Evolutionary conservation across 2,113 vertebrate genomes (phyloP), one percentile per base, ranked within the genome.

Genomic region (Salvelinus sp.): DNA sequence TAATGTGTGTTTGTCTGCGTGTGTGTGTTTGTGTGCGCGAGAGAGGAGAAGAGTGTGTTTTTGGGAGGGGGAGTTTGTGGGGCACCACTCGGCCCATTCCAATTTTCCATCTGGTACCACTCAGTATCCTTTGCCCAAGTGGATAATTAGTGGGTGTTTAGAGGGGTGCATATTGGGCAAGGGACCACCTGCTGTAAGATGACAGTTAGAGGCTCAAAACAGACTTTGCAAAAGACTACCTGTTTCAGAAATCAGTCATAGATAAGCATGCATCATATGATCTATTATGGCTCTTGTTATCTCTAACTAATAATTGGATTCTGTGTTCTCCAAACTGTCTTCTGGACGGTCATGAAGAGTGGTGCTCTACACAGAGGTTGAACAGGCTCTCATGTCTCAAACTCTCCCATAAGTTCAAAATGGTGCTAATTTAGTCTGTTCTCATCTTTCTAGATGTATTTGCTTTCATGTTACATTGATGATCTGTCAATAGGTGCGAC

Each of bases 71-170:
- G 7, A 65, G 2, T 28, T 76, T 71, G 69, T 70, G 9, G 23
- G 71, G 16, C 80, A 22, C 82, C 33, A 69, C 44, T 70, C 16
- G 14, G 28, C 50, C 27, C 18, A 22, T 83, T 78, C 27, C 71
- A 30, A 27, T 79, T 83, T 64, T 87, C 65, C 72, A 48, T 77
- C 33, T 74, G 76, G 78, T 78, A 81, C 80, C 81, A 20, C 13
- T 2, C 18, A 38, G 66, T 20, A 38, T 68, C 28, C 28, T 68
- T 20, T 44, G 12, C 28, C 66, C 66, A 30, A 13, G 16, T 27
- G 66, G 16, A 38, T 5, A 33, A 38, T 33, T 13, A 22, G 58
- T n/a, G 58, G 7, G 58, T n/a, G 58, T n/a, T 14, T 60, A 22
- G 18, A 60, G 58, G 58, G 48, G 50, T 66, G 64, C 27, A 28